Base-by-base conservation (phyloP, 2,888 invertebrate genomes). In the Tricholauxania praeusta region DNA sequence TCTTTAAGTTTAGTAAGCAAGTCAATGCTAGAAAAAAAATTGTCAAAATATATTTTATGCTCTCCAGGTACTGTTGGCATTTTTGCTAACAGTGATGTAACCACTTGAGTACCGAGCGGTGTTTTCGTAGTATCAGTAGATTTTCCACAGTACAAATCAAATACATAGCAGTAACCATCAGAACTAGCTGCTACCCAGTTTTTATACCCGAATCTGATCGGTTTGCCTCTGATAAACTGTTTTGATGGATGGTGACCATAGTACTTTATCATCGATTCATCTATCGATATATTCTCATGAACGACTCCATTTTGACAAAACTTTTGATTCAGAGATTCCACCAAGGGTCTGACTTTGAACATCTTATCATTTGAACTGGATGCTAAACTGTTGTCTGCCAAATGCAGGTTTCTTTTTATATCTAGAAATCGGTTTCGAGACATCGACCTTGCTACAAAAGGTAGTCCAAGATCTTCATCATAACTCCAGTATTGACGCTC, bases 401-500 rank as follows among this genome's bases (percentile, higher is more conserved):
- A 74, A 66, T 71, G 64, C 49, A 72, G 48, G 60, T 71, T 67
- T 71, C 49, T 60, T 64, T 53, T 74, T 39, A 70, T 69, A 49
- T 60, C 65, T 55, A 73, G 63, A 77, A 79, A 81, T 65, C 79
- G 74, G 74, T 79, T 81, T 60, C 79, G 70, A 52, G 79, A 74
- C 79, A 80, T 80, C 32, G 71, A 70, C 22, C 77, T 74, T 39
- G 78, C 65, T 60, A 85, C 79, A 65, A 82, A 72, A 74, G 77
- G 75, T 72, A 81, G 75, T 64, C 75, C 75, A 67, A 81, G 73
- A 79, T 83, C 81, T 75, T 80, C 80, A 76, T 80, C 81, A 65
- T 80, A 74, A 74, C 77, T 78, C 82, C 82, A 83, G 76, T 83
- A 83, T 66, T 75, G 73, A 71, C 80, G 74, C 75, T 83, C 80